phyloP scores from a whole-genome alignment of 1,140 invertebrate genomes.

The Drosophila kurseongensis region DNA sequence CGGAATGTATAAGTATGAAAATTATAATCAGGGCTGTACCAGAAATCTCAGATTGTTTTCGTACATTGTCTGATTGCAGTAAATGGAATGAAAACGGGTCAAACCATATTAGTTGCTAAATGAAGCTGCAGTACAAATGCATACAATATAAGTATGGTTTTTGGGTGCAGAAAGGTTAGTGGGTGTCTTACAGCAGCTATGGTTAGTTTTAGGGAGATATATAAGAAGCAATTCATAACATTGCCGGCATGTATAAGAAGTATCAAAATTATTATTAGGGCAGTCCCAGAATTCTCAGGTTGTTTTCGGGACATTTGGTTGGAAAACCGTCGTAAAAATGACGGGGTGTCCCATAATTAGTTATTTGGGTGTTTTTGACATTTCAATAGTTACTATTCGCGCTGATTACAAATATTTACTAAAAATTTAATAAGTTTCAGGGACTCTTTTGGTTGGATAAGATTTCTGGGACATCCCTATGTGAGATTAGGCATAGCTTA shows the following conservation, averaged over 20 bases:
- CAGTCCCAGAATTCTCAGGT: neutral
- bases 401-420: neutral
- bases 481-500: constrained; percentile 85
- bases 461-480: neutral
- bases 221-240: constrained; percentile 28
- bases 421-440: neutral
- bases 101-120: constrained; percentile 3
- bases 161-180: constrained; percentile 50
- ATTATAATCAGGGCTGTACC: neutral
- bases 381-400: no score
- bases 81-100: constrained; percentile 18
- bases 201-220: constrained; percentile 39
- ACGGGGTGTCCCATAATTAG: no score
- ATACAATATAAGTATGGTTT: constrained; percentile 40
- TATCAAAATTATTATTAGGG: neutral
- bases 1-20: neutral
- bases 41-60: neutral
- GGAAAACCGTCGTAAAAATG: neutral
- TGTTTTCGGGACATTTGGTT: neutral
- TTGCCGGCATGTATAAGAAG: constrained; percentile 13
- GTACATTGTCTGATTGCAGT: constrained; percentile 6
- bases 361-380: no score
- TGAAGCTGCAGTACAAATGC: constrained; percentile 52
- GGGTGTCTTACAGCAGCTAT: constrained; percentile 35
- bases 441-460: neutral